Base-by-base conservation (phyloP, 2,888 invertebrate genomes). In the Mechanitis mazaeus region DNA sequence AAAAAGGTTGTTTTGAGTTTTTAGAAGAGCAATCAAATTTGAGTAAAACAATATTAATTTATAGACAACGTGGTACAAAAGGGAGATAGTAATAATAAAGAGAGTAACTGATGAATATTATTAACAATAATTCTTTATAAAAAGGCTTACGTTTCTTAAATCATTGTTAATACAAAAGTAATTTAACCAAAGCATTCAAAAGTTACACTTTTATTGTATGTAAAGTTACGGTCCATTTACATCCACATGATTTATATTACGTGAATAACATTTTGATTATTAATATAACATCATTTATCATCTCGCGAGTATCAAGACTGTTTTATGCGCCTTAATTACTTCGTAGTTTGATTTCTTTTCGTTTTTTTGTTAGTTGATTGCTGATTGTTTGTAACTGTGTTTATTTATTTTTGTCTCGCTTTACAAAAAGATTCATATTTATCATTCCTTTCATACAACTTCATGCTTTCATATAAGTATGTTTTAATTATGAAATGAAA, bases 241-340 rank as follows among this genome's bases (percentile, higher is more conserved):
- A 28, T 59, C 33, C 3, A 47, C 45, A 55, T 58, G 64, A 59
- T 64, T 61, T 66, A 64, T 61, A 61, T 57, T 55, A 58, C 59
- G 55, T 59, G 61, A 61, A 64, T 60, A 64, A 62, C 59, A 6
- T 64, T 64, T 50, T 61, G 64, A 64, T 65, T 64, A 64, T 64
- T 66, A 56, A 7, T 42, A 20, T 55, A 55, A 61, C 55, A 46
- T 61, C 61, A 64, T 61, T 60, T 54, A 56, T 59, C 42, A 45
- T 54, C 46, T 54, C 11, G n/a, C 28, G 9, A 46, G 60, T 47
- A 60, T 50, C 45, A 58, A 12, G 58, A 56, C 55, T 59, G 56
- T 45, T 28, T 53, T 31, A 45, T 33, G 50, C 45, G 46, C 55
- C 55, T 47, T 57, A 54, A 60, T 60, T 56, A 58, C 47, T 63